These are phyloP conservation scores for Trichechus manatus DNA, from an alignment of 2,113 vertebrate species.

Conservation along the genomic window DNA sequence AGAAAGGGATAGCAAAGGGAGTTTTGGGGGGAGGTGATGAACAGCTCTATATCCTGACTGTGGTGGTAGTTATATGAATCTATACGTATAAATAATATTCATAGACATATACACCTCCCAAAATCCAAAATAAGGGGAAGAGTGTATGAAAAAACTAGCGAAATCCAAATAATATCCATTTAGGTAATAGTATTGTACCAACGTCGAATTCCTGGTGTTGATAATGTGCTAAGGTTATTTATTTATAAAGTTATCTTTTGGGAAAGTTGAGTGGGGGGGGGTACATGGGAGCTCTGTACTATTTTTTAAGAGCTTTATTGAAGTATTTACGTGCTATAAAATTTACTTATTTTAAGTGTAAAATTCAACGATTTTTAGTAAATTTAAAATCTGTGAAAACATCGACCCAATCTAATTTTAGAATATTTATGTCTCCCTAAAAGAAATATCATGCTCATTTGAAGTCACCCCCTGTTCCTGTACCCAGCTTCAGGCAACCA, in stretches of 20 bases:
- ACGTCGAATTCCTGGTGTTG: neutral
- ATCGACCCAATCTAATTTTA: neutral
- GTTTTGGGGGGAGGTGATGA: neutral
- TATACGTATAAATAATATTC: neutral
- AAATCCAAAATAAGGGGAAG: neutral
- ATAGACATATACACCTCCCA: neutral
- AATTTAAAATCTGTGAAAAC: neutral
- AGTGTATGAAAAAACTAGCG: neutral
- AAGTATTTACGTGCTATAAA: neutral
- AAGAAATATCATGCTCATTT: neutral
- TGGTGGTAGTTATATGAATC: neutral
- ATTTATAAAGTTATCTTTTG: too few species aligned
- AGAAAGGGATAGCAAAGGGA: neutral
- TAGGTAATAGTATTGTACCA: neutral
- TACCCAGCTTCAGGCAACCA: neutral
- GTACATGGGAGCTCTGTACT: too few species aligned
- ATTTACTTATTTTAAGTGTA: neutral
- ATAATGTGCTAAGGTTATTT: neutral
- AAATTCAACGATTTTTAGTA: neutral
- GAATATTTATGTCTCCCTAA: neutral
- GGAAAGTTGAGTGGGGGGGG: too few species aligned
- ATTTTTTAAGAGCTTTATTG: neutral
- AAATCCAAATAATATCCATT: neutral
- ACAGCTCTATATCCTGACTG: neutral
- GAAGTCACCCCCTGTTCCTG: neutral